These are phyloP conservation scores for Andrena flavipes DNA, from an alignment of 2,888 invertebrate species.

Conservation along the genomic window DNA sequence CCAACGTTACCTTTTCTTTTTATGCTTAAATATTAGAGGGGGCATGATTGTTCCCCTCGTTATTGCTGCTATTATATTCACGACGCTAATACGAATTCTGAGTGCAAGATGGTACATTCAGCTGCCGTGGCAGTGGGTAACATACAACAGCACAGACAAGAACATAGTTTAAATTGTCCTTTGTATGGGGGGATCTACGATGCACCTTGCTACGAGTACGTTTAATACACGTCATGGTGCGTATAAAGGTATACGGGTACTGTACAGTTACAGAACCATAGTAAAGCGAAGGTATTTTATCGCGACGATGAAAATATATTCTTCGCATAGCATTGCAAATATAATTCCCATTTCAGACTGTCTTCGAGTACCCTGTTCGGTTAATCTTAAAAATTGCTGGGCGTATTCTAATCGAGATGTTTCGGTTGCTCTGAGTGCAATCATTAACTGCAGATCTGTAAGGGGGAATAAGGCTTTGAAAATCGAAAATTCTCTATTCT, in stretches of 20 bases:
- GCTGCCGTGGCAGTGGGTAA: slow-evolving; percentile 13
- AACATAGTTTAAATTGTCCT: slow-evolving; percentile 27
- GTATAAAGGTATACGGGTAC: neutral
- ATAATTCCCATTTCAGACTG: slow-evolving; percentile 12
- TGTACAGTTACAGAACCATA: slow-evolving; percentile 1
- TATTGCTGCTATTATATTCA: slow-evolving; percentile 23
- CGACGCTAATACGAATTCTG: slow-evolving; percentile 21
- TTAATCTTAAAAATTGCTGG: too few relatives aligned
- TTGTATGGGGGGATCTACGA: slow-evolving; percentile 2
- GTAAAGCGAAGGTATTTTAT: slow-evolving; percentile 17
- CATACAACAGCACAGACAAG: neutral
- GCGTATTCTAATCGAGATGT: too few relatives aligned
- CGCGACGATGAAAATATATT: neutral
- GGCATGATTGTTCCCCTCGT: slow-evolving; percentile 18
- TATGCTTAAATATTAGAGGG: neutral
- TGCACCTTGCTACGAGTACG: neutral
- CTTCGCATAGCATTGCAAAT: neutral
- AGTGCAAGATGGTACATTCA: too few relatives aligned
- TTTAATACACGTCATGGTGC: slow-evolving; percentile 13
- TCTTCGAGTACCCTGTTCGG: too few relatives aligned
- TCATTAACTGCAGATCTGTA: too few relatives aligned
- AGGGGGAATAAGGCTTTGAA: too few relatives aligned
- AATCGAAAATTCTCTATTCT: too few relatives aligned
- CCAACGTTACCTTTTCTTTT: neutral
- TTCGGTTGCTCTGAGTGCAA: too few relatives aligned